Percentiles rank a stretch among this genome's conserved stretches.
These are phyloP conservation scores for Gymnodraco acuticeps DNA, from an alignment of 2,797 vertebrate genomes.

Conservation along the genomic window DNA sequence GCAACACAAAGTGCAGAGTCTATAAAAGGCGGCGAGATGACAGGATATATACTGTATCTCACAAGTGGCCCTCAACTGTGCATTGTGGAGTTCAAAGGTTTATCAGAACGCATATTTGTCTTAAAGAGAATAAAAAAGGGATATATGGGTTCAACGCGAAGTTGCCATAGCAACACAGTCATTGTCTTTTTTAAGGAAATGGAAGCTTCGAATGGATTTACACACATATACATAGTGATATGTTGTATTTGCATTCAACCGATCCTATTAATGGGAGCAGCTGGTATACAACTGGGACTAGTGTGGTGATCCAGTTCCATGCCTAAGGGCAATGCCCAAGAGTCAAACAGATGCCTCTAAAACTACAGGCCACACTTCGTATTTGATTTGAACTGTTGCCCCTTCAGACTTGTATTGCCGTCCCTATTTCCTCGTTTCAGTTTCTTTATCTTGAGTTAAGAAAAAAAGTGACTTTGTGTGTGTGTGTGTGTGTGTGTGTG, in stretches of 20 bases:
- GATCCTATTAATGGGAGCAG: too few relatives aligned
- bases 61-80: conserved; percentile 55
- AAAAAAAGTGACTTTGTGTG: conserved; percentile 53
- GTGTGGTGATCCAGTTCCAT: too few relatives aligned
- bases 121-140: conserved; percentile 36
- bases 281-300: too few relatives aligned
- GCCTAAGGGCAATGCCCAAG: too few relatives aligned
- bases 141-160: conserved; percentile 31
- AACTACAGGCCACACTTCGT: too few relatives aligned
- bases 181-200: conserved; percentile 47
- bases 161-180: conserved; percentile 71
- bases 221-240: too few relatives aligned
- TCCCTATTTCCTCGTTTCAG: conserved; percentile 38
- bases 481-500: conserved; percentile 9
- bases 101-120: conserved; percentile 33
- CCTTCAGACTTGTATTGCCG: too few relatives aligned
- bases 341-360: too few relatives aligned
- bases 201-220: too few relatives aligned
- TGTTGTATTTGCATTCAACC: too few relatives aligned
- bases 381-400: too few relatives aligned
- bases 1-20: conserved; percentile 43
- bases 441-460: conserved; percentile 62
- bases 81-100: conserved; percentile 47
- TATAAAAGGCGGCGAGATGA: conserved; percentile 40
- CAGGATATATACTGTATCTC: conserved; percentile 40